A percentile compares a stretch with the other conserved stretches of the same genome.
Evolutionary conservation across 2,888 invertebrate genomes (phyloP).

Genomic region (Dolichopus griseipennis): DNA sequence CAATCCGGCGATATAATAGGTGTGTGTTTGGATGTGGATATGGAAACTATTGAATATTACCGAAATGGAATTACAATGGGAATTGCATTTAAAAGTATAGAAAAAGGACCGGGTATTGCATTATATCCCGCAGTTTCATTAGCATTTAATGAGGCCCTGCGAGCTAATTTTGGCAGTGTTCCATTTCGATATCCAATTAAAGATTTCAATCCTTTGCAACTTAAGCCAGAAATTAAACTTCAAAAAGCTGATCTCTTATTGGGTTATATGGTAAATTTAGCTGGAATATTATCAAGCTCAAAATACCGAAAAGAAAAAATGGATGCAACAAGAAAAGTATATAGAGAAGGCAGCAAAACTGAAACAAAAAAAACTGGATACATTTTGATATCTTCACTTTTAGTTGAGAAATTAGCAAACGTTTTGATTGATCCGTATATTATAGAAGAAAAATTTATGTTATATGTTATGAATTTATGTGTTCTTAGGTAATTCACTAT

Average conservation of each 20-base stretch:
- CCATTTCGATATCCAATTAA: conserved; percentile 59
- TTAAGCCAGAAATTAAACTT: conserved; percentile 35
- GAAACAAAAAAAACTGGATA: conserved; percentile 47
- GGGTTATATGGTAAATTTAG: conserved; percentile 36
- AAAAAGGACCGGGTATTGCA: conserved; percentile 62
- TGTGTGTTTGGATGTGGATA: conserved; percentile 64
- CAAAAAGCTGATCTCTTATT: conserved; percentile 34
- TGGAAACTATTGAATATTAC: conserved; percentile 54
- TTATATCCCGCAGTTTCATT: conserved; percentile 76
- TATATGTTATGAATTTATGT: conserved; percentile 36
- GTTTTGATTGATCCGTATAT: conserved; percentile 58
- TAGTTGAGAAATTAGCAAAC: conserved; percentile 54
- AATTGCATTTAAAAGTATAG: conserved; percentile 60
- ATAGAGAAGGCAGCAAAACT: conserved; percentile 18
- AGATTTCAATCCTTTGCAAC: conserved; percentile 60
- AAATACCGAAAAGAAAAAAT: conserved; percentile 25
- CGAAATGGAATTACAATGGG: conserved; percentile 72
- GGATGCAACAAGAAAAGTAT: conserved; percentile 12
- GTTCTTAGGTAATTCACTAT: conserved; percentile 25
- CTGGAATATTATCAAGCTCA: conserved; percentile 33
- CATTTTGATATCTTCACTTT: conserved; percentile 47
- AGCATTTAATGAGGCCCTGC: conserved; percentile 64
- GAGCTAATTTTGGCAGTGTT: conserved; percentile 68
- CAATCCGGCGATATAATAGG: conserved; percentile 75
- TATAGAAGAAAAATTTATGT: conserved; percentile 59